Evolutionary conservation across 2,888 invertebrate species (phyloP), one percentile per base, ranked within the genome.

Genomic region (Heliconius erato): DNA sequence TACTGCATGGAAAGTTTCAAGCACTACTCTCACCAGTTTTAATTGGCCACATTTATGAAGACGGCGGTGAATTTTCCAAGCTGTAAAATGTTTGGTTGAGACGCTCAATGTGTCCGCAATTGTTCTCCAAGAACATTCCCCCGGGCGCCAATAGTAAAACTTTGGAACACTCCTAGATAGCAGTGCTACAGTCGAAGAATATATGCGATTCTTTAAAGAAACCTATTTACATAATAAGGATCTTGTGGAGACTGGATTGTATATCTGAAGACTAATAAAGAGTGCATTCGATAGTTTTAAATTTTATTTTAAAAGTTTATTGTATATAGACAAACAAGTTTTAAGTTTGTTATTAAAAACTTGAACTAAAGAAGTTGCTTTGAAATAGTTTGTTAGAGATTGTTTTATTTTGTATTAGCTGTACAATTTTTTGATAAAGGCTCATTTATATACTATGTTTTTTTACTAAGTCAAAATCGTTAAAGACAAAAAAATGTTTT

Each of bases 101-200:
- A 84, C 80, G 80, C 82, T 82, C 79, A 81, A 81, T 84, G 82
- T 82, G 81, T 81, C 77, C 78, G 80, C 83, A 85, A 86, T 84
- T 86, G 85, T 86, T 86, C 80, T 83, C 83, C 83, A 85, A 83
- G 85, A 84, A 85, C 82, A 79, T 80, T 85, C 82, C 84, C 81
- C 82, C 79, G 74, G 84, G 82, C 80, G 82, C 82, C 86, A 84
- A 86, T 85, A 86, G 85, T 86, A 84, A 87, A 88, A 88, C 87
- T 88, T 88, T 86, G 83, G 85, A 86, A 85, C 63, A 63, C 63
- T 63, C 82, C 79, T 49, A 84, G 82, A 84, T 83, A 79, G 77
- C 71, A 82, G 79, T 78, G 81, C 83, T 84, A 82, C 84, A 79
- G 72, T 79, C 79, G 79, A 83, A 83, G 81, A 84, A 84, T 84